Evolutionary conservation across 2,113 vertebrate genomes (phyloP).

Genomic region (Donacobius atricapilla): DNA sequence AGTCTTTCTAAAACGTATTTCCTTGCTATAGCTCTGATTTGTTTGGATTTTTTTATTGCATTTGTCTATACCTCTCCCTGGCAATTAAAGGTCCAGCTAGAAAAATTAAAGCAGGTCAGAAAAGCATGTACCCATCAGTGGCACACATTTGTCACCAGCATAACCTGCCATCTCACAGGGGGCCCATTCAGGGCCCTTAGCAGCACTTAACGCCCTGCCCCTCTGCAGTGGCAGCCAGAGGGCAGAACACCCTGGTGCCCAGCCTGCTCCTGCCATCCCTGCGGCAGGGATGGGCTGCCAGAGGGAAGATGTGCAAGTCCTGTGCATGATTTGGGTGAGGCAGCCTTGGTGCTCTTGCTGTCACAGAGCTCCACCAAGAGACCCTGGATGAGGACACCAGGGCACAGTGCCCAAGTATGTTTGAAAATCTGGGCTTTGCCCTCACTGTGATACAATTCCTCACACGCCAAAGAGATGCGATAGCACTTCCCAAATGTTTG

Average conservation of each 20-base stretch:
- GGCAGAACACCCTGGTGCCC: background rate
- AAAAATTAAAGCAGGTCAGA: slow-evolving; percentile 42
- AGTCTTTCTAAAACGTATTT: slow-evolving; percentile 36
- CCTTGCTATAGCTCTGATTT: slow-evolving; percentile 23
- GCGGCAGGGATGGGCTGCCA: fast-evolving
- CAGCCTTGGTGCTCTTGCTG: background rate
- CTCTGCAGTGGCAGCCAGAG: background rate
- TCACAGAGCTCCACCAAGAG: background rate
- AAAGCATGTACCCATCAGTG: background rate
- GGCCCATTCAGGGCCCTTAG: background rate
- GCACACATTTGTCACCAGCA: slow-evolving; percentile 1
- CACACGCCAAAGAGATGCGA: fast-evolving
- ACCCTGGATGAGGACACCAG: background rate
- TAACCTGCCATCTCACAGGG: background rate
- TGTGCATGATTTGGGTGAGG: fast-evolving
- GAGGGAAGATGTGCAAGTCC: background rate
- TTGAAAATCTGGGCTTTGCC: background rate
- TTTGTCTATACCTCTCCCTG: background rate
- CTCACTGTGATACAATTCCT: fast-evolving
- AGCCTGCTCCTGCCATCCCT: background rate
- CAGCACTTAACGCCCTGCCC: background rate
- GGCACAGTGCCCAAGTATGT: fast-evolving
- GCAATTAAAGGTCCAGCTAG: slow-evolving; percentile 5
- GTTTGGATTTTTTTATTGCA: background rate
- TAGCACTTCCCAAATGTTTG: background rate